Base-by-base conservation (phyloP, 2,113 vertebrate species). In the Alouatta palliata region DNA sequence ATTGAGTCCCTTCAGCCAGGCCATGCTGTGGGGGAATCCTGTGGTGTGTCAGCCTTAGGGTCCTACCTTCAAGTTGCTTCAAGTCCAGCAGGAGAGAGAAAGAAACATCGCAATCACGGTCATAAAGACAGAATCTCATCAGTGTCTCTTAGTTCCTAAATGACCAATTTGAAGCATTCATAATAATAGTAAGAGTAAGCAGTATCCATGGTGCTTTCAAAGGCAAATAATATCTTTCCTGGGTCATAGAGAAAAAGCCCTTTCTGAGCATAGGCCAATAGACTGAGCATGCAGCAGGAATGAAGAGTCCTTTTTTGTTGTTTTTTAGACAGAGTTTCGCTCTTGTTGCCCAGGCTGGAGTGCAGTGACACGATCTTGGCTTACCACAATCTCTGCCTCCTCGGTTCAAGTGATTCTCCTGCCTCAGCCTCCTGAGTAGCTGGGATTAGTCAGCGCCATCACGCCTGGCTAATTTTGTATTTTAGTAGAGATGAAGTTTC, bases 1-100 rank as follows among this genome's bases (percentile, higher is more conserved):
- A 43, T 84, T 40, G 87, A 70, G 87, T 71, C 58, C 30, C 80
- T 49, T 86, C 75, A 80, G 35, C 2, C 0, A 3, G 13, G 43
- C 43, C 12, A 9, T n/a, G 47, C 80, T 56, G 0, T 47, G 4
- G 13, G 37, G 20, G 84, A 20, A 25, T 56, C 43, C 87, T 0
- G 0, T 8, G 21, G 25, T 43, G 32, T 3, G 0, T 9, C 3
- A 14, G 66, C 87, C 19, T 32, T 40, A 11, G 19, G 32, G 45
- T 49, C 68, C 58, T 16, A 9, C 89, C 85, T 68, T 47, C 45
- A n/a, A 14, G 43, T 91, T 49, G 79, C 90, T 95, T 87, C 0
- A 45, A 17, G 58, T 85, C 79, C 40, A 56, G 52, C 2, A 5
- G 11, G 52, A 73, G 58, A 75, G 43, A 77, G 17, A 27, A 1